Evolutionary conservation across 2,888 invertebrate species (phyloP).

Genomic region (Athalia circularis): DNA sequence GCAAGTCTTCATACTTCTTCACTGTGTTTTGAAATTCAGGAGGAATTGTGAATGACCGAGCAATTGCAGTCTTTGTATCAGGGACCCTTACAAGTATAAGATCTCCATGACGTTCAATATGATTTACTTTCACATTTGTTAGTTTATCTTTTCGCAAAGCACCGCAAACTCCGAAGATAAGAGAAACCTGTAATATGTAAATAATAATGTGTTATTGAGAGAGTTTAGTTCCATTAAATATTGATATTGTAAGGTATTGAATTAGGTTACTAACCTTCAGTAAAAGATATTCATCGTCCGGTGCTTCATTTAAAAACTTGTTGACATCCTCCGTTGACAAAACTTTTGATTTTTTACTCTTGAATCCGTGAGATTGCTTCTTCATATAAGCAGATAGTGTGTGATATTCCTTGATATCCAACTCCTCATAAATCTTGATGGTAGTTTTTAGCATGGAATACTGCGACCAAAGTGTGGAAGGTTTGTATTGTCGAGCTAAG

Average conservation of each 20-base stretch:
- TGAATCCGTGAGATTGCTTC: conserved; percentile 58
- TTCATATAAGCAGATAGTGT: conserved; percentile 57
- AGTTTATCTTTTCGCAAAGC: conserved; percentile 52
- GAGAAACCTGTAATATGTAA: conserved; percentile 46
- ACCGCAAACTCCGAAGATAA: conserved; percentile 53
- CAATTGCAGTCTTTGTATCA: conserved; percentile 39
- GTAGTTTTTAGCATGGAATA: conserved; percentile 59
- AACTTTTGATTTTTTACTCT: conserved; percentile 60
- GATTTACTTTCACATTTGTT: conserved; percentile 45
- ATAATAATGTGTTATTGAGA: conserved; percentile 4
- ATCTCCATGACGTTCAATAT: conserved; percentile 46
- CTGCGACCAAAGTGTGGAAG: no score
- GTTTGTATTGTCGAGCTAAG: conserved; percentile 53
- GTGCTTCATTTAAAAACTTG: conserved; percentile 57
- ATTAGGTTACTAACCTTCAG: conserved; percentile 52
- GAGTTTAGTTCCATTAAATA: not conserved
- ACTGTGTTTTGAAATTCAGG: conserved; percentile 48
- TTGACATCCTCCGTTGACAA: conserved; percentile 59
- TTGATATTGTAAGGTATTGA: not conserved
- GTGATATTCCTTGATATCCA: conserved; percentile 53
- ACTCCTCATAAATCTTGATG: conserved; percentile 49
- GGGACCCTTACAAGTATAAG: conserved; percentile 45
- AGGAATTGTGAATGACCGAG: conserved; percentile 49
- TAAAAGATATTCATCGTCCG: conserved; percentile 57
- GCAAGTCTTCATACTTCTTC: conserved; percentile 47